Evolutionary conservation across 2,113 vertebrate genomes (phyloP).

Genomic region (Turnix velox): DNA sequence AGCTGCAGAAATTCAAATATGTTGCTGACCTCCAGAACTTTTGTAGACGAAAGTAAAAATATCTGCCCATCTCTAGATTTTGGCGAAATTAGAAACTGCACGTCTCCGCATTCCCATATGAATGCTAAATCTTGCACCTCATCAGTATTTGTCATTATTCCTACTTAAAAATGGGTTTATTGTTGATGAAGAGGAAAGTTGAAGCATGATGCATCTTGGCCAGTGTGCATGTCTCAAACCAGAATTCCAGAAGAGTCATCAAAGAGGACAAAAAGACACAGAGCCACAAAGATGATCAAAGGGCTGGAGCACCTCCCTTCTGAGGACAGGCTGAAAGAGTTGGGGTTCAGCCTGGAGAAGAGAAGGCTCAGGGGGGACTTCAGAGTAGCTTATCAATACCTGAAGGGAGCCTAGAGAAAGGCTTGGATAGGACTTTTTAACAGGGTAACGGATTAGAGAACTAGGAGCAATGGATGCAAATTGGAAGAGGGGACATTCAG

Average conservation of each 20-base stretch:
- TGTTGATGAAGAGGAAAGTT: constrained; percentile 21
- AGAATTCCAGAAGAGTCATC: background rate
- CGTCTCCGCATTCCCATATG: background rate
- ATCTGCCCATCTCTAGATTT: background rate
- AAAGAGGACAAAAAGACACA: background rate
- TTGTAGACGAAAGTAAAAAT: background rate
- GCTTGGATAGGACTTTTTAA: too few relatives aligned
- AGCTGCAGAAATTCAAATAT: background rate
- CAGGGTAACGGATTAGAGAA: too few relatives aligned
- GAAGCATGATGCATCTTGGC: background rate
- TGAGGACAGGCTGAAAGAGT: too few relatives aligned
- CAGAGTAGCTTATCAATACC: too few relatives aligned
- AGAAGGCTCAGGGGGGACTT: too few relatives aligned
- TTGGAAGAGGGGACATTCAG: too few relatives aligned
- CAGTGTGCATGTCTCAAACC: accelerated
- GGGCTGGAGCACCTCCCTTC: too few relatives aligned
- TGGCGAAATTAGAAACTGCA: background rate
- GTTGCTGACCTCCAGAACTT: background rate
- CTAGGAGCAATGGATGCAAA: too few relatives aligned
- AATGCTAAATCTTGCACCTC: constrained; percentile 19
- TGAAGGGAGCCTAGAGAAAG: too few relatives aligned
- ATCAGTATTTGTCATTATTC: constrained; percentile 6
- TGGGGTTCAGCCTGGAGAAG: too few relatives aligned
- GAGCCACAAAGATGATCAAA: too few relatives aligned
- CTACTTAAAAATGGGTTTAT: background rate